Evolutionary conservation across 2,797 vertebrate species (phyloP), one percentile per base, ranked within the genome.

Genomic region (Cuniculus paca): DNA sequence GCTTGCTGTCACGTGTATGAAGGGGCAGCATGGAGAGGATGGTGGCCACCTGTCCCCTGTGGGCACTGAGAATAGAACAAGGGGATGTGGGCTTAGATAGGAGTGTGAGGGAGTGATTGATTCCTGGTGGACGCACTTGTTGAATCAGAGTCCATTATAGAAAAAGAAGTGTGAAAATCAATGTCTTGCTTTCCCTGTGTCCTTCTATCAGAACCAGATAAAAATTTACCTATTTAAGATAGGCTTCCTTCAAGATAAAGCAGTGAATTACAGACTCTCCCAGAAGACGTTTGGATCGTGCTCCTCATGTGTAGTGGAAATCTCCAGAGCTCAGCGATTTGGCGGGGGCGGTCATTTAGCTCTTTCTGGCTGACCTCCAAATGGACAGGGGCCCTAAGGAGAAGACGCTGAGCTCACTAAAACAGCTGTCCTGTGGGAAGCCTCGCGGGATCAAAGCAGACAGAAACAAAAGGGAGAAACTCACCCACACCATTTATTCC

Each of bases 51-150:
- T 95, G 78, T 68, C 65, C 78, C 88, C 90, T 12, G 14, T 3
- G 16, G 36, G 50, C 48, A 28, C 96, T 68, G 45, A 95, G 87
- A 94, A 86, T 74, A 96, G 96, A 54, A 92, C 26, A 12, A 83
- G 90, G 92, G 92, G 90, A 83, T 90, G 9, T 68, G 74, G 93
- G 81, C 52, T 85, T 45, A 88, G 52, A 54, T 19, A 54, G 34
- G 80, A 58, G 95, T 4, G 8, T 28, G 34, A 89, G 92, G 56
- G 75, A 81, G 24, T 20, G 0, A 63, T 95, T 20, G 0, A 63
- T 95, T 95, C 83, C 94, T 83, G 90, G 61, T 61, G 82, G 85
- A 48, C 84, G 74, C 65, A 65, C 19, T 72, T 82, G 83, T 85
- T 95, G 72, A 92, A 77, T 36, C 50, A 80, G 56, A 90, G 91